Conservation (phyloP, 2,888 invertebrate species). For the Calliphora vomitoria region DNA sequence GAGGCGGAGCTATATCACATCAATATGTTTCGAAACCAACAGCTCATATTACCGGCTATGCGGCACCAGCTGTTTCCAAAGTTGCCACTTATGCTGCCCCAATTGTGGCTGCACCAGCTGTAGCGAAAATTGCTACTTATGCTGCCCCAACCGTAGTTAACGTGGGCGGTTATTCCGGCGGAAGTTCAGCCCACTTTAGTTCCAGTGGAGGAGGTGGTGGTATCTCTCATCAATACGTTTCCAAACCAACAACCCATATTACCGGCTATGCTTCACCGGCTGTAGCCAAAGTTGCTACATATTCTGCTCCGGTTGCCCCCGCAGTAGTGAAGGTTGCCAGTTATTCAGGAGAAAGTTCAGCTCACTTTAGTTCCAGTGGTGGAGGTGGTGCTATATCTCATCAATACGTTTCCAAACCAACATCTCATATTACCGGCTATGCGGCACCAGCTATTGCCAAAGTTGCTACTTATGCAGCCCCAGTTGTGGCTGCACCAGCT, state of each 20-base stretch:
- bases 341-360: conserved; percentile 44
- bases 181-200: conserved; percentile 37
- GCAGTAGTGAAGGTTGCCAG: conserved; percentile 59
- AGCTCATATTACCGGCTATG: conserved; percentile 82
- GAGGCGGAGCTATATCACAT: conserved; percentile 76
- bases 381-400: conserved; percentile 76
- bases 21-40: conserved; percentile 77
- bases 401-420: conserved; percentile 76
- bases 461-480: conserved; percentile 74
- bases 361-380: conserved; percentile 70
- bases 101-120: conserved; percentile 70
- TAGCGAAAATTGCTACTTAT: conserved; percentile 74
- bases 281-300: conserved; percentile 76
- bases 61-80: conserved; percentile 73
- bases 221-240: conserved; percentile 77
- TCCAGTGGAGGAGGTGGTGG: conserved; percentile 74
- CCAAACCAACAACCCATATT: conserved; percentile 81
- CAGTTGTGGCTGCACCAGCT: conserved; percentile 72
- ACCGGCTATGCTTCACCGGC: conserved; percentile 74
- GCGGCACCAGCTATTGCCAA: conserved; percentile 69
- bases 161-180: conserved; percentile 48
- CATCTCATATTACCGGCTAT: conserved; percentile 82
- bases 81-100: conserved; percentile 75
- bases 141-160: conserved; percentile 52
- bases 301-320: conserved; percentile 75